Evolutionary conservation across 2,797 vertebrate species (phyloP).

Genomic region (Microchirus variegatus): DNA sequence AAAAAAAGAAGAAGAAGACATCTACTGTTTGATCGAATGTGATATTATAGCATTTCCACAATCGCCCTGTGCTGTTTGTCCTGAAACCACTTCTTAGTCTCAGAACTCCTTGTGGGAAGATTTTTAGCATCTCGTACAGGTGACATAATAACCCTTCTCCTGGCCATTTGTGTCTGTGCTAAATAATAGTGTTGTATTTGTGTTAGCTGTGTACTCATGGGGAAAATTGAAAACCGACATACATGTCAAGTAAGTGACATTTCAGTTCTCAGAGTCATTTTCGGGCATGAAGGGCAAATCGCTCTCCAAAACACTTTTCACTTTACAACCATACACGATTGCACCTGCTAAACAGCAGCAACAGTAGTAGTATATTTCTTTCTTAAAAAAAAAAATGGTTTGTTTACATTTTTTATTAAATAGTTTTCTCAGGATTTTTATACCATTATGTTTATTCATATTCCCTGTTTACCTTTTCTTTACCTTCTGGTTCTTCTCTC

Average conservation of each 20-base stretch:
- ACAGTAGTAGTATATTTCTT: no score
- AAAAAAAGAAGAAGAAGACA: conserved; percentile 80
- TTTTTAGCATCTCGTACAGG: conserved; percentile 42
- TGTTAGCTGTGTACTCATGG: conserved; percentile 1
- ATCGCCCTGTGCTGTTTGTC: conserved; percentile 64
- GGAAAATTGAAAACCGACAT: conserved; percentile 6
- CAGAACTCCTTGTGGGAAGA: no score
- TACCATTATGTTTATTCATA: no score
- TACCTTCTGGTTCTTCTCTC: no score
- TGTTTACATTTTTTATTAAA: no score
- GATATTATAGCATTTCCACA: conserved; percentile 75
- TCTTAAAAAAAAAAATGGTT: no score
- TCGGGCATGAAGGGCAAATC: background rate
- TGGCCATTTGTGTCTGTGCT: conserved; percentile 19
- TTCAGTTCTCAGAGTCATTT: background rate
- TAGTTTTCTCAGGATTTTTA: no score
- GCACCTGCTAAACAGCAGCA: no score
- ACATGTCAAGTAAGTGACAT: background rate
- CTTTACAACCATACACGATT: background rate
- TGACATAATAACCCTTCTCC: conserved; percentile 39
- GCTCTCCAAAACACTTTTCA: background rate
- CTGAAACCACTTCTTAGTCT: conserved; percentile 56
- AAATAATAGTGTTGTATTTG: conserved; percentile 4
- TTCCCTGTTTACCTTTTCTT: no score
- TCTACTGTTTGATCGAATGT: conserved; percentile 78